Evolutionary conservation across 2,113 vertebrate genomes (phyloP).

Genomic region (Crotalus horridus): DNA sequence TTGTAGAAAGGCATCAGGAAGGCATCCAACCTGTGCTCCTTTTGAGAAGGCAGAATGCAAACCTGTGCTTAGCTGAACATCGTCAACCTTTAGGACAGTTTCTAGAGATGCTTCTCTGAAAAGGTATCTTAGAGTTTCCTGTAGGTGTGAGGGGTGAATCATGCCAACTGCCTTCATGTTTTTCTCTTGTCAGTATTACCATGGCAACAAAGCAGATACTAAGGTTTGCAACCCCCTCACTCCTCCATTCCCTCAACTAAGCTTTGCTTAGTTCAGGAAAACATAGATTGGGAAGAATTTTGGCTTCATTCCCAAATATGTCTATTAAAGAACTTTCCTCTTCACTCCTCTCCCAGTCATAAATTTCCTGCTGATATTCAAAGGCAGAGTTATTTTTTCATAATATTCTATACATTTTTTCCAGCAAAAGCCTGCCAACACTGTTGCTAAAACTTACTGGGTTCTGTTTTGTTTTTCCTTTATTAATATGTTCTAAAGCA

Average conservation of each 20-base stretch:
- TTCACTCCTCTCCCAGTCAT: conserved; percentile 13
- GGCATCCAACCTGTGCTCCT: background rate
- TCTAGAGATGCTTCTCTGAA: background rate
- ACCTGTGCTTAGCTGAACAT: background rate
- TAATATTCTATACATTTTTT: conserved; percentile 32
- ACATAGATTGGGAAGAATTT: conserved; percentile 44
- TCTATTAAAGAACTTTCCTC: conserved; percentile 31
- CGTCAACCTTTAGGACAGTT: background rate
- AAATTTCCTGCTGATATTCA: conserved; percentile 49
- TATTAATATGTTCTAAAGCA: background rate
- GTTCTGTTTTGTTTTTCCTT: background rate
- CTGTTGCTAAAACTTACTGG: background rate
- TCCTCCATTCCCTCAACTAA: conserved; percentile 17
- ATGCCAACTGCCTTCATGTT: conserved; percentile 25
- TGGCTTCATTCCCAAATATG: conserved; percentile 45
- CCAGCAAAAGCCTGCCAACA: background rate
- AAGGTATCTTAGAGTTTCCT: background rate
- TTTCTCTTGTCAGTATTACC: conserved; percentile 30
- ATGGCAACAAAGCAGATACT: conserved; percentile 42
- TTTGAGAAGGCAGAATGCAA: background rate
- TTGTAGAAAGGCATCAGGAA: background rate
- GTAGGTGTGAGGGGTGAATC: conserved; percentile 46
- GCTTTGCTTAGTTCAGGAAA: conserved; percentile 42
- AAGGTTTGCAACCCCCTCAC: background rate
- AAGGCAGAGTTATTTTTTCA: conserved; percentile 30